Percentiles rank a stretch among this genome's conserved stretches.
These are phyloP conservation scores for Anas platyrhynchos DNA, from an alignment of 2,113 vertebrate species.

Conservation along the genomic window DNA sequence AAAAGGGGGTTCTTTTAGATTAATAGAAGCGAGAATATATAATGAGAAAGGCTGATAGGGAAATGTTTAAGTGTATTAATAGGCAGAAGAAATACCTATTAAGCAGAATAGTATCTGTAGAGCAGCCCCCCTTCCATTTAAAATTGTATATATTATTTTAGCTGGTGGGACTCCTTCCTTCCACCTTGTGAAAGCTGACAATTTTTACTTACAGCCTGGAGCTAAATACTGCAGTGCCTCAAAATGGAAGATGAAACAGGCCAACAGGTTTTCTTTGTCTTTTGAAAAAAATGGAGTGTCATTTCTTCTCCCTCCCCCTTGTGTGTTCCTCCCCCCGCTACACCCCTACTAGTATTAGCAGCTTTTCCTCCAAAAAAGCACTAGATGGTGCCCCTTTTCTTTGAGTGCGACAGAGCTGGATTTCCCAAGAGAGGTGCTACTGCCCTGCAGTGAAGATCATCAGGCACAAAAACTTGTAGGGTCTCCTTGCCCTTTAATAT, in stretches of 20 bases:
- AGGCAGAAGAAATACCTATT: slow-evolving; percentile 13
- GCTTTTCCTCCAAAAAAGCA: slow-evolving; percentile 88
- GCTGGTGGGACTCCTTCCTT: slow-evolving; percentile 15
- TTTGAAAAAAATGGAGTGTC: slow-evolving; percentile 50
- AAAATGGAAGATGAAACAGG: slow-evolving; percentile 61
- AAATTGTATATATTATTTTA: slow-evolving; percentile 53
- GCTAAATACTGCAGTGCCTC: slow-evolving; percentile 44
- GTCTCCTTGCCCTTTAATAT: slow-evolving; percentile 15
- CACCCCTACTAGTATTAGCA: slow-evolving; percentile 6
- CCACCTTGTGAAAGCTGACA: slow-evolving; percentile 16
- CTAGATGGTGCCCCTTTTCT: slow-evolving; percentile 96
- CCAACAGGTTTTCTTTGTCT: slow-evolving; percentile 68
- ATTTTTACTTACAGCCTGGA: slow-evolving; percentile 46
- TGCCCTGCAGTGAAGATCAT: slow-evolving; percentile 62
- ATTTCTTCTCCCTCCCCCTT: slow-evolving; percentile 39
- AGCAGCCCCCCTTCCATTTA: neutral
- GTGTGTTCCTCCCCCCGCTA: neutral
- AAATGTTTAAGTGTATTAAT: neutral
- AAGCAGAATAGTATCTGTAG: neutral
- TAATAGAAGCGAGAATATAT: neutral
- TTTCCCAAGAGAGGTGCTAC: slow-evolving; percentile 66
- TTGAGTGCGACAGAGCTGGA: slow-evolving; percentile 64
- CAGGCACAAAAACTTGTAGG: slow-evolving; percentile 23
- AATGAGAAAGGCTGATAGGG: neutral
- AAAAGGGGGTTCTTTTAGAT: neutral